Conservation (phyloP, 2,113 vertebrate species). For the Leptodactylus fuscus region DNA sequence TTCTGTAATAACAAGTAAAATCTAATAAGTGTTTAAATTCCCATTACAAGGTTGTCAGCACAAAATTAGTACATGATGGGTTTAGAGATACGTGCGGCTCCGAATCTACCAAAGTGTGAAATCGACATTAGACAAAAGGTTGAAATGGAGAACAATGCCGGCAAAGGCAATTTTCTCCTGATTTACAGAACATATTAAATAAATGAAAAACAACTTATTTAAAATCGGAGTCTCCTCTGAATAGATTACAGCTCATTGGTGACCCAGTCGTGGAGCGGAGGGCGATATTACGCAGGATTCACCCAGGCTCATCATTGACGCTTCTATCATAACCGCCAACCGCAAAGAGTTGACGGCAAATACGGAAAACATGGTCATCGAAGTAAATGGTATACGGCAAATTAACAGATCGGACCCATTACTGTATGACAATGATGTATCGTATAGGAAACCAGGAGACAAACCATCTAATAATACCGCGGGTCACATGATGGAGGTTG, state of each 20-base stretch:
- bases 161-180: slow-evolving; percentile 57
- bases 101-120: slow-evolving; percentile 61
- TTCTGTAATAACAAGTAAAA: slow-evolving; percentile 66
- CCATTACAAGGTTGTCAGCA: slow-evolving; percentile 69
- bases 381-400: no score
- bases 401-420: no score
- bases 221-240: slow-evolving; percentile 30
- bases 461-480: no score
- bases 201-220: slow-evolving; percentile 52
- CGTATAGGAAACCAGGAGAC: no score
- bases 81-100: slow-evolving; percentile 63
- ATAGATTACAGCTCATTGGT: background rate
- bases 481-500: no score
- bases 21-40: slow-evolving; percentile 65
- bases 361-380: no score
- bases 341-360: background rate
- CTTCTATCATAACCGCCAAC: background rate
- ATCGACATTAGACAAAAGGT: slow-evolving; percentile 69
- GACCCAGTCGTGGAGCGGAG: background rate
- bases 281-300: background rate
- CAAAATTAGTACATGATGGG: slow-evolving; percentile 67
- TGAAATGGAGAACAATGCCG: slow-evolving; percentile 60
- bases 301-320: background rate
- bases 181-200: slow-evolving; percentile 34
- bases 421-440: no score